Base-by-base conservation (phyloP, 2,888 invertebrate genomes). In the Dasypolia templi region DNA sequence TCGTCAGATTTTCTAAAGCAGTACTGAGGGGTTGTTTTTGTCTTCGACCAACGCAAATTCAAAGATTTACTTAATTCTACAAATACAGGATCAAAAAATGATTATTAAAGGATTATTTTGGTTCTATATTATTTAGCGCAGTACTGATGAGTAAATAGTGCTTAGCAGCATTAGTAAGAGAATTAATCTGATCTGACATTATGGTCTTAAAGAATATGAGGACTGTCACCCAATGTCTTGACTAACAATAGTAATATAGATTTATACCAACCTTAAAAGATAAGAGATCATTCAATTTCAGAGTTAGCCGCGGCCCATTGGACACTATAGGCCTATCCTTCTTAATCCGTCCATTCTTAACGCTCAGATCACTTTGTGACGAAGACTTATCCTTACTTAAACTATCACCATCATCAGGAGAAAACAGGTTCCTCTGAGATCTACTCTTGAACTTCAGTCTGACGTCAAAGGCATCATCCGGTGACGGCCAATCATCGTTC, bases 211-310 rank as follows among this genome's bases (percentile, higher is more conserved):
- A 14, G 2, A 9, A 46, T 29, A 44, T 44, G 1, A 63, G 12
- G 44, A 7, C n/a, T n/a, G n/a, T n/a, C n/a, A n/a, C n/a, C n/a
- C 29, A 56, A 29, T 56, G 65, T 19, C 1, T 65, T n/a, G 14
- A 62, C 3, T 26, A 46, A 11, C 7, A 46, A 42, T 14, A 5
- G n/a, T 58, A 29, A n/a, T 29, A 46, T 9, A 26, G 9, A 44
- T 42, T 14, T 26, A 63, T 59, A 89, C 90, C 81, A 70, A 96
- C 96, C 95, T 95, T 96, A 92, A 92, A 95, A 88, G 96, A 95
- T 84, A 96, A 87, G 87, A 96, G 93, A 93, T 96, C 96, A 88
- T 96, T 96, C 75, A 96, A 89, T 83, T 96, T 96, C 83, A 96
- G 88, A 5, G 93, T 93, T 61, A 95, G 87, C 76, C 96, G 85